These are phyloP conservation scores for Horisme vitalbata DNA, from an alignment of 2,888 invertebrate genomes.

Conservation along the genomic window DNA sequence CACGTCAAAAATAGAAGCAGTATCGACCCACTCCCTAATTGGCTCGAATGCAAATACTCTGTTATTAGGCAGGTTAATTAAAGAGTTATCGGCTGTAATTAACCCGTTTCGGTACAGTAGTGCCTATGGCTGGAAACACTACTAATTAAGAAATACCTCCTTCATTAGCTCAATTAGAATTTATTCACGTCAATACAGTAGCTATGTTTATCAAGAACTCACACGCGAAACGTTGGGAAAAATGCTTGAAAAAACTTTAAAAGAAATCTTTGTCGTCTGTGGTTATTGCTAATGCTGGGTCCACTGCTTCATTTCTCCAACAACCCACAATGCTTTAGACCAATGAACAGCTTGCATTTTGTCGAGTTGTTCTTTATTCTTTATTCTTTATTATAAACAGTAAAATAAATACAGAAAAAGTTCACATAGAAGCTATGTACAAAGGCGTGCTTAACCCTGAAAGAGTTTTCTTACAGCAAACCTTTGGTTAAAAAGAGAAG, in stretches of 20 bases:
- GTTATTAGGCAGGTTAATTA: slow-evolving; percentile 82
- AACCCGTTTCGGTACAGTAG: slow-evolving; percentile 76
- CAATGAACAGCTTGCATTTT: too few species aligned
- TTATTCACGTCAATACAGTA: slow-evolving; percentile 57
- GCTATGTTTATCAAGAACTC: slow-evolving; percentile 7
- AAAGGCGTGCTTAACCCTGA: too few species aligned
- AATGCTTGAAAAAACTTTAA: neutral
- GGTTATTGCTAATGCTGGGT: too few species aligned
- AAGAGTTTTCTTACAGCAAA: too few species aligned
- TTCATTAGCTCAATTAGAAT: slow-evolving; percentile 77
- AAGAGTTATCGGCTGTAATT: slow-evolving; percentile 80
- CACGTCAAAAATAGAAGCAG: slow-evolving; percentile 37
- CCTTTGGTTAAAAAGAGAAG: too few species aligned
- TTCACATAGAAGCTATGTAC: too few species aligned
- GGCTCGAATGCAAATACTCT: slow-evolving; percentile 75
- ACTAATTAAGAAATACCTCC: slow-evolving; percentile 80
- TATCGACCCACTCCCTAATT: slow-evolving; percentile 68
- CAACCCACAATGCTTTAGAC: too few species aligned
- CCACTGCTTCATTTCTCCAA: too few species aligned
- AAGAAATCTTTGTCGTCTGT: neutral
- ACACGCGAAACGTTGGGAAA: slow-evolving; percentile 7
- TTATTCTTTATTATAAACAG: too few species aligned
- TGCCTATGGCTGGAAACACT: slow-evolving; percentile 71
- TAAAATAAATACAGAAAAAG: too few species aligned
- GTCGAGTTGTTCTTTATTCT: too few species aligned